Evolutionary conservation across 1,140 invertebrate species (phyloP), one percentile per base, ranked within the genome.

Genomic region (Physella acuta): DNA sequence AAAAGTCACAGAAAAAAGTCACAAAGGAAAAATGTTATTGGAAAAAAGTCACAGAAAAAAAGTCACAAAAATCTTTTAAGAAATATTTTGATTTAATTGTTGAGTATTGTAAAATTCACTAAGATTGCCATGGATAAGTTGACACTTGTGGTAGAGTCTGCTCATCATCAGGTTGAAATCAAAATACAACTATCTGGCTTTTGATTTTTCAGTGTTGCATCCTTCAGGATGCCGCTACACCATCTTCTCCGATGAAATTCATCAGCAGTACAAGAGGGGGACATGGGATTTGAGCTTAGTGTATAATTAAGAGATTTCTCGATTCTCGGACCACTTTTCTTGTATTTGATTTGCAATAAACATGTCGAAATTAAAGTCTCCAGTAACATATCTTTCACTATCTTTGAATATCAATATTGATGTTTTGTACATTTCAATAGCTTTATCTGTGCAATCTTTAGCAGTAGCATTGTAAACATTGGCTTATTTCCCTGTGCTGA

Each of bases 321-420:
- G 96, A 94, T 87, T 99, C 97, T 52, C 90, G 88, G 0, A 99
- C 94, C 95, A 98, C 98, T 88, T 99, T 99, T 31, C 96, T 87
- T 2, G 95, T 95, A 89, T 99, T 99, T 72, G 92, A 91, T 76
- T 91, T 90, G 81, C 94, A 95, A 80, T 98, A 98, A 3, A 95
- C 95, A 85, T 93, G 91, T 31, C 95, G 88, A 82, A 97, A 98
- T 75, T 84, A 82, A 94, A 98, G 84, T 99, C 97, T 33, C 97
- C 97, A 26, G 89, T 91, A 0, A 99, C 95, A 88, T 99, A 99
- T 87, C 95, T 95, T 79, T 99, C 95, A 71, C 97, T 88, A 85
- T 98, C 95, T 87, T 97, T 98, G 80, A 99, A 99, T 0, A 94
- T 90, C 59, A 99, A 85, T 78, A 98, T 98, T 0, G 95, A 97